Percentiles rank a stretch among this genome's conserved stretches.
Evolutionary conservation across 2,113 vertebrate genomes (phyloP).

Genomic region (Paradisaea rubra): DNA sequence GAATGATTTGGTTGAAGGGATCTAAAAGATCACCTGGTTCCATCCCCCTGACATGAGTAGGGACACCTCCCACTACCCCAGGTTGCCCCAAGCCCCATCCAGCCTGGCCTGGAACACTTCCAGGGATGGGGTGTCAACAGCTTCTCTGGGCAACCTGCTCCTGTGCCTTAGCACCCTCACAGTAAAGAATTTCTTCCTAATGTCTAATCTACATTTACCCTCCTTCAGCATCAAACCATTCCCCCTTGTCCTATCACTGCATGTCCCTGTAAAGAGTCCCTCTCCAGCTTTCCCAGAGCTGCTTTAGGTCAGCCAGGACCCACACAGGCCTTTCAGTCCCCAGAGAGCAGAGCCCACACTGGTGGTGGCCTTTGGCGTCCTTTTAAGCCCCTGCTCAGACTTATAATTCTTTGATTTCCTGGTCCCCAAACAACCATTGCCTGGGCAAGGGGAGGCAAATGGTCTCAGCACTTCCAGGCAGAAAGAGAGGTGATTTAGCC

Average conservation of each 20-base stretch:
- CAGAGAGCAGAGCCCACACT: not conserved
- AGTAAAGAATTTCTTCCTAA: not conserved
- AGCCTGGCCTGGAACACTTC: not conserved
- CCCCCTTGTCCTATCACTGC: not conserved
- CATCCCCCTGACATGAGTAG: too few species aligned
- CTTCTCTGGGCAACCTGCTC: not conserved
- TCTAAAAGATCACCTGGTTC: not conserved
- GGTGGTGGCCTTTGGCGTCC: not conserved
- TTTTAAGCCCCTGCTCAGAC: not conserved
- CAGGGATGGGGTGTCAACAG: not conserved
- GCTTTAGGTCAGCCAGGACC: not conserved
- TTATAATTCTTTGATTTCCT: not conserved
- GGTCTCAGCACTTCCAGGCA: not conserved
- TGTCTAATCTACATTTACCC: not conserved
- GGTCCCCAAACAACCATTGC: accelerated
- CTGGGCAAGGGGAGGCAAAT: accelerated
- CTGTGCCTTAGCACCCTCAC: not conserved
- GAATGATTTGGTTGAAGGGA: not conserved
- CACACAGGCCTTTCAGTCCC: accelerated
- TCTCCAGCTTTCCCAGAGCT: not conserved
- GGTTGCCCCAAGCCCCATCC: accelerated
- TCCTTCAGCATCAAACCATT: not conserved
- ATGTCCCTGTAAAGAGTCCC: too few species aligned
- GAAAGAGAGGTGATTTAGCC: not conserved
- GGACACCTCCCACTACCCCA: not conserved